Percentiles rank a stretch among this genome's conserved stretches.
These are phyloP conservation scores for Streblospio benedicti DNA, from an alignment of 1,140 invertebrate genomes.

Conservation along the genomic window DNA sequence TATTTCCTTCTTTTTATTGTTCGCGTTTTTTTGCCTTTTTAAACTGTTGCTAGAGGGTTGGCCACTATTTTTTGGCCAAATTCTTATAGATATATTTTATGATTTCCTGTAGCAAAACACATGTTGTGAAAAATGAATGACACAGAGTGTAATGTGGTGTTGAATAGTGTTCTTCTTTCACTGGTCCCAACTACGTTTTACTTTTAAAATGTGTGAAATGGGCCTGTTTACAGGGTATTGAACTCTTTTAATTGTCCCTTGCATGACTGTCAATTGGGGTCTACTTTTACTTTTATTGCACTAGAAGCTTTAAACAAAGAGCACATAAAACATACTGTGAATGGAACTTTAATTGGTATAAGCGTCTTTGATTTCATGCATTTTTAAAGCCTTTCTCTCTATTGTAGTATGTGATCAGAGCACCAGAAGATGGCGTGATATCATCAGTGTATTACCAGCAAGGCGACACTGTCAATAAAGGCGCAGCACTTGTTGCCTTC, in stretches of 20 bases:
- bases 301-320: neutral
- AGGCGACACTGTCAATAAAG: conserved; percentile 77
- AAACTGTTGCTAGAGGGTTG: neutral
- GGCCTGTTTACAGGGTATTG: neutral
- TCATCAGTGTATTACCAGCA: conserved; percentile 62
- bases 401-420: conserved; percentile 71
- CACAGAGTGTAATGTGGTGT: neutral
- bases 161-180: neutral
- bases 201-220: no score
- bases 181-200: no score
- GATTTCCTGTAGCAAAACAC: neutral
- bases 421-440: conserved; percentile 65
- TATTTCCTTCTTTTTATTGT: neutral
- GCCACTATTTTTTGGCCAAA: neutral
- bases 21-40: neutral
- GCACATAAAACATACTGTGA: neutral
- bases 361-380: neutral
- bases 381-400: conserved; percentile 13
- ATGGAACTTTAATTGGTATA: conserved; percentile 3
- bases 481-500: conserved; percentile 55
- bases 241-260: neutral
- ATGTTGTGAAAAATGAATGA: neutral
- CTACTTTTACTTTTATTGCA: neutral
- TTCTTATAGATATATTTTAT: neutral
- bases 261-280: no score